A percentile compares a stretch with the other conserved stretches of the same genome.
These are phyloP conservation scores for Coendou prehensilis DNA, from an alignment of 2,797 vertebrate species.

Conservation along the genomic window DNA sequence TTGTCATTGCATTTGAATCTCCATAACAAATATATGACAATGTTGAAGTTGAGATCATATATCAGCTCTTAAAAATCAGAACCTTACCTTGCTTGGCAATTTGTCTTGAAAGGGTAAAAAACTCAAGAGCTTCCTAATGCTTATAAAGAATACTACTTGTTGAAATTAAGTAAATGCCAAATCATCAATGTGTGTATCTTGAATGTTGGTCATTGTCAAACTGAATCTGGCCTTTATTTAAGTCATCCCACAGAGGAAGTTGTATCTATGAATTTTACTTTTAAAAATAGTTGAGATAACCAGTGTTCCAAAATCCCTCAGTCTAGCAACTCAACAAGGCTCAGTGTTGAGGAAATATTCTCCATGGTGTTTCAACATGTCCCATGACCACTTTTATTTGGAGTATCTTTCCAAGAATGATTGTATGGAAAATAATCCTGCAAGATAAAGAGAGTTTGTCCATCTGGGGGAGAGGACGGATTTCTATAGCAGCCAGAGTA, in stretches of 20 bases:
- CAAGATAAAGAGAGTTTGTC: constrained; percentile 38
- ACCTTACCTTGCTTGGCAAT: not conserved
- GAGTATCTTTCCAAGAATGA: constrained; percentile 27
- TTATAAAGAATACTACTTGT: not conserved
- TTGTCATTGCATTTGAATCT: not conserved
- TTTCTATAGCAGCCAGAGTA: not conserved
- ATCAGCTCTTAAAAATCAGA: not conserved
- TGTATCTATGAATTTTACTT: not conserved
- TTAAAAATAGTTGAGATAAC: not conserved
- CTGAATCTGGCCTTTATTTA: not conserved
- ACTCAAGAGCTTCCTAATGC: not conserved
- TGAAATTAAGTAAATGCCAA: not conserved
- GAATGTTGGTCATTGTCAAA: not conserved
- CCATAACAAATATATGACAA: not conserved
- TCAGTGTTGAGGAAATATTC: not conserved
- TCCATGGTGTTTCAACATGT: not conserved
- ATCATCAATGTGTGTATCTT: not conserved
- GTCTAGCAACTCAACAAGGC: not conserved
- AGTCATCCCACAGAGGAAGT: not conserved
- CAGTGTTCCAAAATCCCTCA: not conserved
- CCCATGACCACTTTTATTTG: not conserved
- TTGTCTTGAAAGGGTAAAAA: constrained; percentile 18
- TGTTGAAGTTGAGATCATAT: not conserved
- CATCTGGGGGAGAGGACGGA: not conserved
- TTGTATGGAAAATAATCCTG: not conserved